Evolutionary conservation across 2,113 vertebrate genomes (phyloP).

Genomic region (Jacana jacana): DNA sequence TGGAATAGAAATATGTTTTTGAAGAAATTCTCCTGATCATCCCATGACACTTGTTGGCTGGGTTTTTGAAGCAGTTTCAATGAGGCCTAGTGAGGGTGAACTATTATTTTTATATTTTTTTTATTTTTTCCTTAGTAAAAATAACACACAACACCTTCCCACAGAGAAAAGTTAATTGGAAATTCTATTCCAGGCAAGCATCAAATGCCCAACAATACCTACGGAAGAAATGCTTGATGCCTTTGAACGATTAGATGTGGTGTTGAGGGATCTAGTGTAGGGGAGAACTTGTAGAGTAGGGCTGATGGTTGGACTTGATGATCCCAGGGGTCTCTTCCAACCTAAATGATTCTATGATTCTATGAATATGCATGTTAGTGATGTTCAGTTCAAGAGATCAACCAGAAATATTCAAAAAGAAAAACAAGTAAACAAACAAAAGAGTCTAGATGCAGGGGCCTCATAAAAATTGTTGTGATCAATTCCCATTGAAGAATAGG

Average conservation of each 20-base stretch:
- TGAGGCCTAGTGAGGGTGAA: neutral
- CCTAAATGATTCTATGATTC: too few species aligned
- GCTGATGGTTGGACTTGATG: too few species aligned
- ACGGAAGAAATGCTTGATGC: neutral
- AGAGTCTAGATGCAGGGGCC: neutral
- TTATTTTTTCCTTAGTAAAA: accelerated
- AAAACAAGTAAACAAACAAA: neutral
- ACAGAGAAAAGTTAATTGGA: neutral
- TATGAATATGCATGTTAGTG: neutral
- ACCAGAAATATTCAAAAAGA: neutral
- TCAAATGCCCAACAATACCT: neutral
- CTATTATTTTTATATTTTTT: neutral
- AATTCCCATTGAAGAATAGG: neutral
- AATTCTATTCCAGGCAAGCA: neutral
- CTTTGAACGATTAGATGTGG: too few species aligned
- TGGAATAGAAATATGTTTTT: neutral
- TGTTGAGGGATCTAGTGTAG: too few species aligned
- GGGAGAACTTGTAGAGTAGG: too few species aligned
- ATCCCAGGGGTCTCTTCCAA: too few species aligned
- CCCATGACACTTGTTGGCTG: neutral
- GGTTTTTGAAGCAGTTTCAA: neutral
- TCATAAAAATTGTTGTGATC: neutral
- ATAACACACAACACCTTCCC: neutral
- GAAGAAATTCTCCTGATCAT: neutral
- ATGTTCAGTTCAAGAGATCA: neutral